Percentiles rank a stretch among this genome's conserved stretches.
Evolutionary conservation across 1,140 invertebrate species (phyloP).

Genomic region (Doryteuthis pealeii): DNA sequence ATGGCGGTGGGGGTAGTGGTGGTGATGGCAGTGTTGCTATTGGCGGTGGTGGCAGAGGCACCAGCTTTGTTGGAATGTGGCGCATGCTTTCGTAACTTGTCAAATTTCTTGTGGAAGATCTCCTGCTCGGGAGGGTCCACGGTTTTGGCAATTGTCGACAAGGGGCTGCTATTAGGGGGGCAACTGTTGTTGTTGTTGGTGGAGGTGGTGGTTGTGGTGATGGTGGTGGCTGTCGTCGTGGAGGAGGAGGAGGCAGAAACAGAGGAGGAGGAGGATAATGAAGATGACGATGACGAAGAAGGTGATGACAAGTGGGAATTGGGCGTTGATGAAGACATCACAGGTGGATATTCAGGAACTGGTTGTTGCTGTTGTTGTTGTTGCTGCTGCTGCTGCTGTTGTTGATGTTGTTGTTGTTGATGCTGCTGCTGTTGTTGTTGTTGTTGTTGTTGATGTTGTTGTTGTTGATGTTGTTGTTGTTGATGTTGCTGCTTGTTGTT

Average conservation of each 20-base stretch:
- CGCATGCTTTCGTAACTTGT: conserved; percentile 48
- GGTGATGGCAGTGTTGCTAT: background rate
- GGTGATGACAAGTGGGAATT: background rate
- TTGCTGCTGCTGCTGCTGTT: too few relatives aligned
- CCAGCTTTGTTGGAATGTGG: conserved; percentile 15
- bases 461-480: too few relatives aligned
- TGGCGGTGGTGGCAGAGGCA: conserved; percentile 9
- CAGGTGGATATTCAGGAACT: background rate
- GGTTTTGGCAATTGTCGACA: background rate
- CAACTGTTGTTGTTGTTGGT: conserved; percentile 10
- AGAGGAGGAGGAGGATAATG: background rate
- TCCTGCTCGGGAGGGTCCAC: conserved; percentile 19
- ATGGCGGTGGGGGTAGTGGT: conserved; percentile 12
- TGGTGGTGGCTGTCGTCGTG: too few relatives aligned
- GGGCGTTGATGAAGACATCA: background rate
- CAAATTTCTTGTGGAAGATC: conserved; percentile 55
- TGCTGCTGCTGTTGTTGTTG: too few relatives aligned
- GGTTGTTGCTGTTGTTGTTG: conserved; percentile 4
- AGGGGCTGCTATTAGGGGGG: conserved; percentile 1
- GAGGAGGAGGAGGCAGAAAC: too few relatives aligned
- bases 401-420: too few relatives aligned
- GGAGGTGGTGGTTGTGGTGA: too few relatives aligned
- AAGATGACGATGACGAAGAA: too few relatives aligned
- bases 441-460: too few relatives aligned
- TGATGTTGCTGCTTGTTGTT: too few relatives aligned